Evolutionary conservation across 2,797 vertebrate genomes (phyloP).

Genomic region (Sebastes umbrosus): DNA sequence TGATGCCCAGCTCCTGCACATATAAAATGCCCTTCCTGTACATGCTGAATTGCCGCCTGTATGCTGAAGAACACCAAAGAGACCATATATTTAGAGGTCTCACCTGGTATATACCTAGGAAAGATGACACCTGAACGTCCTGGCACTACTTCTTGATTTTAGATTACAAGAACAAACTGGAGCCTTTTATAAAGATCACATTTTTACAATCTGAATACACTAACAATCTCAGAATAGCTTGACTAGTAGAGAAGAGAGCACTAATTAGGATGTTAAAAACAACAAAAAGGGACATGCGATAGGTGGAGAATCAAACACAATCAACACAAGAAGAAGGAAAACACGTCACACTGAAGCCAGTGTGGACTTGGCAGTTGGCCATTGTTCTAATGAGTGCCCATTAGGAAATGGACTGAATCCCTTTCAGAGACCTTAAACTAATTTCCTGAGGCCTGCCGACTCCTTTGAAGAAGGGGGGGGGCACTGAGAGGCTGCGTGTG

Average conservation of each 20-base stretch:
- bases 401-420: conserved; percentile 80
- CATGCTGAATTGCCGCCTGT: too few species aligned
- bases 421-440: conserved; percentile 75
- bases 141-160: not conserved
- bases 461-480: conserved; percentile 68
- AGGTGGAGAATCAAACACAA: conserved; percentile 36
- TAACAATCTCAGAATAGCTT: not conserved
- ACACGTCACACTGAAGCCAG: conserved; percentile 33
- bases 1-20: not conserved
- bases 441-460: conserved; percentile 77
- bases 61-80: not conserved
- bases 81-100: not conserved
- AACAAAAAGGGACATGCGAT: not conserved
- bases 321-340: conserved; percentile 40
- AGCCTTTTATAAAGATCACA: not conserved
- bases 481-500: conserved; percentile 69
- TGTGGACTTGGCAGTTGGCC: conserved; percentile 62
- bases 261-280: not conserved
- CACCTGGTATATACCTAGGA: not conserved
- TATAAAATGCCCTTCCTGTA: not conserved
- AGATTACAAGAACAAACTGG: not conserved
- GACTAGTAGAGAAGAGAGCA: not conserved
- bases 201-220: not conserved
- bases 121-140: not conserved
- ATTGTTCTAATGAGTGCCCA: conserved; percentile 74